Evolutionary conservation across 2,113 vertebrate species (phyloP).

Genomic region (cattle (Bos taurus)): ARS-UCD2.0 NC_037329.1:131459001-131459500

Average conservation of each 20-base stretch:
- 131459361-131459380: not conserved
- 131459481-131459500: not conserved
- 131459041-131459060: not conserved
- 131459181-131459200: not conserved
- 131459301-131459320: not conserved
- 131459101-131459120: not conserved
- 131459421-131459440: not conserved
- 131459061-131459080: not conserved
- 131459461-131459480: fast-evolving
- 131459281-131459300: not conserved
- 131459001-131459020: not conserved
- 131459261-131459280: not conserved
- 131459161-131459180: not conserved
- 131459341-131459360: not conserved
- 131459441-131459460: not conserved
- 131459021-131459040: not conserved
- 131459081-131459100: fast-evolving
- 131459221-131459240: not conserved
- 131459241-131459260: not conserved
- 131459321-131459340: not conserved
- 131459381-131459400: not conserved
- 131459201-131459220: not conserved
- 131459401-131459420: not conserved
- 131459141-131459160: not conserved
- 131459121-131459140: not conserved